Evolutionary conservation across 2,797 vertebrate species (phyloP), one percentile per base, ranked within the genome.

Genomic region (Moxostoma hubbsi): DNA sequence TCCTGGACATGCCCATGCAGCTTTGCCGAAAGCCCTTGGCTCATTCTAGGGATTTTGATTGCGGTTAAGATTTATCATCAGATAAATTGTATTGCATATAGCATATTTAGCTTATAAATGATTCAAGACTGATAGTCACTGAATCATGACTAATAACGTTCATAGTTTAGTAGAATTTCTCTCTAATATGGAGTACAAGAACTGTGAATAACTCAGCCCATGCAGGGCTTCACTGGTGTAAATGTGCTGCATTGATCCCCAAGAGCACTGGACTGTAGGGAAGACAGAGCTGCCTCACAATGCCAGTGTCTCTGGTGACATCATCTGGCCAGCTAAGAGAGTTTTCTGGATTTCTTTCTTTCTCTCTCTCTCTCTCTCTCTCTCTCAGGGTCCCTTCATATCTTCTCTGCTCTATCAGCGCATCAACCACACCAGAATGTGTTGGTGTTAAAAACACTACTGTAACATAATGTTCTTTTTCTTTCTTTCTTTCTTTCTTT

Each of bases 261-360:
- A n/a, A 66, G 24, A 61, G 54, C 62, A 53, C 16, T 69, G 65
- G 43, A 63, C 49, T 45, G n/a, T 36, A 55, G 50, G 36, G 10
- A 75, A 65, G 50, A 54, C 24, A 71, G 54, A 64, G 47, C 16
- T 55, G 79, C 46, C 46, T n/a, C 43, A 67, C 13, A 9, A 61
- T 66, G 50, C 53, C 73, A 84, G 88, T 81, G 85, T 90, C 89
- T 90, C 90, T 83, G 75, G 86, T 90, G 90, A 91, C 90, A 89
- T 90, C 89, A 90, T 90, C 91, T 92, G 86, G 89, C 90, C 90
- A 89, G 89, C 88, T 81, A 85, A 91, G 88, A 89, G 83, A 87
- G 61, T 72, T 57, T 79, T 80, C 72, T 89, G 82, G 73, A 84
- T 69, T 47, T 78, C 15, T 77, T 24, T 24, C 24, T 36, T 4